Evolutionary conservation across 2,113 vertebrate genomes (phyloP).

Genomic region (Bettongia penicillata): DNA sequence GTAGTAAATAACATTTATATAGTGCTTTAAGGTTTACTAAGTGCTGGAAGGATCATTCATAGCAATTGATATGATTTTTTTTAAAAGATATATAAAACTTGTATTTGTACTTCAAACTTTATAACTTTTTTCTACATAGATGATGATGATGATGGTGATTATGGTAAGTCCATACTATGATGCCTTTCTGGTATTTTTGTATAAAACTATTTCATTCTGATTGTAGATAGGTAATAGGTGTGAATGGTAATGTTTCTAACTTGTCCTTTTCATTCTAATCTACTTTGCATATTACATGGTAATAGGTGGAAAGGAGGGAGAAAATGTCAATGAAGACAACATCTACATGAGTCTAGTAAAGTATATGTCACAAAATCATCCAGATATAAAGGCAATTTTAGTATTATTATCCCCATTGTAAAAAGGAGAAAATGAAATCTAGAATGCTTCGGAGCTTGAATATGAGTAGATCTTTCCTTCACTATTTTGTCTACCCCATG

Average conservation of each 20-base stretch:
- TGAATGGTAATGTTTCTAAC: background rate
- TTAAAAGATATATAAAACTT: background rate
- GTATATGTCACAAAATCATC: background rate
- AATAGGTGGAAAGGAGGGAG: background rate
- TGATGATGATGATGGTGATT: background rate
- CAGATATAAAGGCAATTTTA: background rate
- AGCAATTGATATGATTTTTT: too few relatives aligned
- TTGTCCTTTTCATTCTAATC: background rate
- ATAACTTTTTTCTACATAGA: background rate
- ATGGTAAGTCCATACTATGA: background rate
- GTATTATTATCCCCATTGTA: too few relatives aligned
- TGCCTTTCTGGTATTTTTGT: background rate
- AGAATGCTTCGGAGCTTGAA: background rate
- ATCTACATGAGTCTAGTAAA: background rate
- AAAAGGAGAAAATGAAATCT: background rate
- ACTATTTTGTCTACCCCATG: background rate
- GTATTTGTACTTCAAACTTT: background rate
- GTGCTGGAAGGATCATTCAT: background rate
- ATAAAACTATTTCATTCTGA: background rate
- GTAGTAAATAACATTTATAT: background rate
- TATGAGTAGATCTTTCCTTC: background rate
- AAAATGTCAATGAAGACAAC: background rate
- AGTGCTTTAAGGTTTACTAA: background rate
- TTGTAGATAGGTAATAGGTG: accelerated
- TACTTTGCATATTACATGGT: background rate